Base-by-base conservation (phyloP, 2,888 invertebrate genomes). In the Volucella bombylans region DNA sequence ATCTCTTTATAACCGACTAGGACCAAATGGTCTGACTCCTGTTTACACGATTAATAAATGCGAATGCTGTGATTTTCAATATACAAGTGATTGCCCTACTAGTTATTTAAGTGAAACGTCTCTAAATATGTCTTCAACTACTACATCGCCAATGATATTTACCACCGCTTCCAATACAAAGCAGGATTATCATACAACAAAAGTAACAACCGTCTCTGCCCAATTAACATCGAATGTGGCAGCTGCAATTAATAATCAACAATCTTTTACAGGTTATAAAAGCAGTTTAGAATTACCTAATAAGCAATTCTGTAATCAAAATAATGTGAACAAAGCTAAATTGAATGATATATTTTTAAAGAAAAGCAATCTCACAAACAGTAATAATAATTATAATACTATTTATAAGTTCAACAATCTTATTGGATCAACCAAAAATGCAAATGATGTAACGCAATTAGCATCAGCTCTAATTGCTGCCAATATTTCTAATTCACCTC, bases 1-100 rank as follows among this genome's bases (percentile, higher is more conserved):
- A 88, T 94, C 94, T 57, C 93, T 94, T 90, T 94, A 94, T 88
- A 93, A 94, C 90, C 93, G 94, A 65, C 91, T 94, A 88, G 93
- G 93, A 8, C 93, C 93, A 10, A 92, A 93, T 80, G 93, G 93
- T 87, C 92, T 93, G 82, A 92, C 92, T 89, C 93, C 93, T 90
- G 93, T 94, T 91, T 94, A 94, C 88, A 93, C 93, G 90, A 93
- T 92, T 89, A 93, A 93, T 87, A 90, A 91, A 88, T 93, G 93
- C 90, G 92, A 91, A 88, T 89, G 90, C 81, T 93, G 93, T 87
- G 93, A 92, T 89, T 93, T 93, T 90, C 89, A 92, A 81, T 93
- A 92, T 87, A 87, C 88, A 79, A 86, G 87, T 68, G 87, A 88
- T 87, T 87, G 85, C 80, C 78, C 83, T 64, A 86, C 72, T 81